These are phyloP conservation scores for Fistularia commersonii DNA, from an alignment of 2,797 vertebrate genomes.

Conservation along the genomic window DNA sequence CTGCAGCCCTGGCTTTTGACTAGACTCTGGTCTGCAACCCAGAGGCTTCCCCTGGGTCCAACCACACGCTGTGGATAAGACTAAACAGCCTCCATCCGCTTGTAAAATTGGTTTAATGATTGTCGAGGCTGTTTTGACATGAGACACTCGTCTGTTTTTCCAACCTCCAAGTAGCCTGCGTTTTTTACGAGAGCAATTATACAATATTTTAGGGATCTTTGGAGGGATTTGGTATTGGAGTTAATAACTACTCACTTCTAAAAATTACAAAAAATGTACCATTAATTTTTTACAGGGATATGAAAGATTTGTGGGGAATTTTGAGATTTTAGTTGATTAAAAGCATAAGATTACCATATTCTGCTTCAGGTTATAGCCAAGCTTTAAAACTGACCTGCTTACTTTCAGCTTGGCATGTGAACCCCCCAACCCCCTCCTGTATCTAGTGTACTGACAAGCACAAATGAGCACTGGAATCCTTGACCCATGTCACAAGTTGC, in stretches of 20 bases:
- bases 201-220: slow-evolving; percentile 40
- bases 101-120: slow-evolving; percentile 59
- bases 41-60: slow-evolving; percentile 20
- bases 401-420: slow-evolving; percentile 19
- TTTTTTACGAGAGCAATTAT: slow-evolving; percentile 53
- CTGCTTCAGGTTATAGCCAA: slow-evolving; percentile 12
- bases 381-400: slow-evolving; percentile 29
- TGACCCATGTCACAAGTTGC: slow-evolving; percentile 39
- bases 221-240: too few relatives aligned
- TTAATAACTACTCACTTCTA: too few relatives aligned
- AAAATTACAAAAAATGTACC: too few relatives aligned
- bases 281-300: too few relatives aligned
- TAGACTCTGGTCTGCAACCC: slow-evolving; percentile 29
- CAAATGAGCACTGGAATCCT: slow-evolving; percentile 13
- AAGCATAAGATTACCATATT: neutral
- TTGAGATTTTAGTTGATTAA: slow-evolving; percentile 17
- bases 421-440: slow-evolving; percentile 6
- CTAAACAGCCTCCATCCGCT: slow-evolving; percentile 34
- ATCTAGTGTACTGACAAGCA: too few relatives aligned
- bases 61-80: slow-evolving; percentile 35
- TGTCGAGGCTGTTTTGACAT: slow-evolving; percentile 41
- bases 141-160: slow-evolving; percentile 52
- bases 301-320: neutral
- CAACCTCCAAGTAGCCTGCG: slow-evolving; percentile 34
- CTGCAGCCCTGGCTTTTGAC: slow-evolving; percentile 17